Evolutionary conservation across 2,797 vertebrate genomes (phyloP), one percentile per base, ranked within the genome.

Genomic region (Mormyrus hasselquistii): DNA sequence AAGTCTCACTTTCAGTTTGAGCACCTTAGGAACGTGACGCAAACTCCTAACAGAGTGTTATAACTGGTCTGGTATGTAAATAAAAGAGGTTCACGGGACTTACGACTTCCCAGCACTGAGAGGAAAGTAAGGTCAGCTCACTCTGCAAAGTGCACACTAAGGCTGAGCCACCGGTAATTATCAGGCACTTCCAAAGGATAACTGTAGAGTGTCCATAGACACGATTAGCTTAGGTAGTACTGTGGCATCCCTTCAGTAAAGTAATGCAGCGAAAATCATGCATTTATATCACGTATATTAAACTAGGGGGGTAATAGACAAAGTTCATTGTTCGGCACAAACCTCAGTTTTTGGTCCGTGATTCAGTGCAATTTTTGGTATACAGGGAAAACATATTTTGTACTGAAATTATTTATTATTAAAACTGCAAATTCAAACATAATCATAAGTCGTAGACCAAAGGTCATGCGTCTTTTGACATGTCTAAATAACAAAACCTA

Each of bases 11-110:
- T 52, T 52, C 53, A n/a, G 29, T 57, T 7, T 57, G 25, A 38
- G 29, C 14, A 57, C 34, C 25, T 41, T 53, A 41, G 29, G 14
- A 57, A 87, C 19, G 53, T 86, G 50, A 86, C 50, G 29, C 29
- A 34, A 38, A 57, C 50, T 53, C 85, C 5, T 44, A 22, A 57
- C 16, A 16, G 19, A 47, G 85, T 41, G 55, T 49, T 22, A 49
- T 22, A 85, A 50, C 76, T 52, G 34, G 50, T 29, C 65, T 87
- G 62, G 88, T 87, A 87, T 89, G 83, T 87, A 89, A 89, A 89
- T 47, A 52, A 62, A 55, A 53, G 25, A 10, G n/a, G 88, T n/a
- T 52, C 49, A 73, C 57, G 19, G 55, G 57, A 62, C 41, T 14
- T 59, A 19, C n/a, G 8, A 14, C 47, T 55, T 65, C 57, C 55